Evolutionary conservation across 1,140 invertebrate genomes (phyloP).

Genomic region (Platyura marginata): DNA sequence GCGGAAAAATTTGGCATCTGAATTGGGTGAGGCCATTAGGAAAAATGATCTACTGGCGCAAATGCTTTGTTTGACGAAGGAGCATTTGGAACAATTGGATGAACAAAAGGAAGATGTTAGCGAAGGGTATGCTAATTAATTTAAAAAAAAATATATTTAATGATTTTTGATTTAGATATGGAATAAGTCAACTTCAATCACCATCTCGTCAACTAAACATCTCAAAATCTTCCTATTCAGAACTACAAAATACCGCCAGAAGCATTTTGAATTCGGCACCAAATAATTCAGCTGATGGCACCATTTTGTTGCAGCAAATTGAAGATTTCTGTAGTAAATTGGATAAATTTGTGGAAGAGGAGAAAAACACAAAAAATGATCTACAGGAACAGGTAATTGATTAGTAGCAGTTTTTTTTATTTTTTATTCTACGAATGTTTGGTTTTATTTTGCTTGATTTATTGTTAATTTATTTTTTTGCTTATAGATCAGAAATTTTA

Average conservation of each 20-base stretch:
- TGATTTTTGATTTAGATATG: conserved; percentile 9
- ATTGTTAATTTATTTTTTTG: too few species aligned
- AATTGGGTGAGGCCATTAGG: conserved; percentile 31
- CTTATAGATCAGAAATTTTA: too few species aligned
- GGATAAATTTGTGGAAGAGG: conserved; percentile 39
- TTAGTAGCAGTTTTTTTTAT: too few species aligned
- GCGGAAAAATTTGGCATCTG: conserved; percentile 32
- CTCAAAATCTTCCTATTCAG: conserved; percentile 13
- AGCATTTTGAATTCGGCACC: conserved; percentile 22
- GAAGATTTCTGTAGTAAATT: conserved; percentile 39
- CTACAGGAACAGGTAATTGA: conserved; percentile 43
- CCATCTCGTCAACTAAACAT: conserved; percentile 8
- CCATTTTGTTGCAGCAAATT: conserved; percentile 31
- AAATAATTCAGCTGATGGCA: conserved; percentile 20
- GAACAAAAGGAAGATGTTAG: conserved; percentile 36
- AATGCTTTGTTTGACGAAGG: conserved; percentile 13
- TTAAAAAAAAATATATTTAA: background rate
- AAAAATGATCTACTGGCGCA: conserved; percentile 28
- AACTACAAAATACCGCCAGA: conserved; percentile 29
- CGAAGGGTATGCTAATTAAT: conserved; percentile 29
- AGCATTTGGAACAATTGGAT: conserved; percentile 26
- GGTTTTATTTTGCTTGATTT: too few species aligned
- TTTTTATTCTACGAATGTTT: too few species aligned
- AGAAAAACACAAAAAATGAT: conserved; percentile 45
- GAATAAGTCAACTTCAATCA: conserved; percentile 12